These are phyloP conservation scores for Iselma pallidipennis DNA, from an alignment of 2,888 invertebrate genomes.

Conservation along the genomic window DNA sequence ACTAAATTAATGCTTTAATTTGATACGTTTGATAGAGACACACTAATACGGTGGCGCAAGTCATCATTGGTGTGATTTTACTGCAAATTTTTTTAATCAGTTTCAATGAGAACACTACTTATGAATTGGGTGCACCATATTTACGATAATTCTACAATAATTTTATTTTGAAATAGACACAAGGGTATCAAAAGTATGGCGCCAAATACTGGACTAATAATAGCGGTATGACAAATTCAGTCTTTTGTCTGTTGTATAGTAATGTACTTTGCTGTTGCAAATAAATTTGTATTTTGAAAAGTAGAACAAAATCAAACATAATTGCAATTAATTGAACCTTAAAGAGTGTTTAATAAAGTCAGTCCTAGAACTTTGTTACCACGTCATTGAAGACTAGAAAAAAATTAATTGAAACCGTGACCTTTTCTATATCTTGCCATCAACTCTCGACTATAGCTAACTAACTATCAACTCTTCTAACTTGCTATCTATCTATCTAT, in stretches of 20 bases:
- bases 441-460: background rate
- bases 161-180: too few relatives aligned
- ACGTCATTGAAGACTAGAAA: background rate
- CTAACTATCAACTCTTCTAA: background rate
- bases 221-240: background rate
- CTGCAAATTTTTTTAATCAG: background rate
- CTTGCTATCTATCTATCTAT: too few relatives aligned
- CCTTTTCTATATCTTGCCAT: background rate
- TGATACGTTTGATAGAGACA: background rate
- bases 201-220: background rate
- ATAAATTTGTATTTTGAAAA: background rate
- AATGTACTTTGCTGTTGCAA: background rate
- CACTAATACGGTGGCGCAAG: background rate
- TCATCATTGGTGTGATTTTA: background rate
- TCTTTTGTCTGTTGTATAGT: background rate
- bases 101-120: too few relatives aligned
- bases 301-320: background rate
- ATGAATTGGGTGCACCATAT: background rate
- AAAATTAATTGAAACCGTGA: slow-evolving; percentile 1
- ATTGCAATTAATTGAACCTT: background rate
- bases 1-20: background rate
- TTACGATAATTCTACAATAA: background rate
- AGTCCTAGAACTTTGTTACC: slow-evolving; percentile 1
- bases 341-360: background rate
- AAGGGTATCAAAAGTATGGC: background rate